These are phyloP conservation scores for Cranoglanis bouderius DNA, from an alignment of 2,113 vertebrate genomes.

Conservation along the genomic window DNA sequence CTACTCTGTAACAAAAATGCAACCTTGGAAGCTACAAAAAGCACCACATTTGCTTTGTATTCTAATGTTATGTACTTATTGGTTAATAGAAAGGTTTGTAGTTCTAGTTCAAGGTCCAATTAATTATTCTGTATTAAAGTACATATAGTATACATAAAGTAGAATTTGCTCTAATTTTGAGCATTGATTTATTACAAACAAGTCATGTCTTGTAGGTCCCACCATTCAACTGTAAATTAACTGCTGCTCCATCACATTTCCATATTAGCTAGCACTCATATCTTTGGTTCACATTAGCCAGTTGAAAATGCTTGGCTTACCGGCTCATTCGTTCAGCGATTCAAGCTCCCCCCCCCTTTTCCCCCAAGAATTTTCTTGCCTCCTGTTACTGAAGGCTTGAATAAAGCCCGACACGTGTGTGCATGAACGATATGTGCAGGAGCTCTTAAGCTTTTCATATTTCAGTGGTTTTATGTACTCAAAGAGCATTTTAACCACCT, in stretches of 20 bases:
- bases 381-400: neutral
- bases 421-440: neutral
- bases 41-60: neutral
- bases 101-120: neutral
- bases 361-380: neutral
- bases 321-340: neutral
- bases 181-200: neutral
- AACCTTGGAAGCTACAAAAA: neutral
- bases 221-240: neutral
- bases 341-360: neutral
- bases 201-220: neutral
- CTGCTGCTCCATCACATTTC: neutral
- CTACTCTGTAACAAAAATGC: neutral
- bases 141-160: too few species aligned
- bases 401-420: neutral
- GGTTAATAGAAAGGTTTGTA: neutral
- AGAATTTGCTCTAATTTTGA: neutral
- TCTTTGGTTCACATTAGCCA: neutral
- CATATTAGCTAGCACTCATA: neutral
- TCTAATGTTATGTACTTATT: neutral
- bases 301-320: neutral
- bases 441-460: constrained; percentile 9
- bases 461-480: neutral
- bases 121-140: neutral
- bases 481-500: neutral